Evolutionary conservation across 2,113 vertebrate genomes (phyloP).

Genomic region (Macaca mulatta): DNA sequence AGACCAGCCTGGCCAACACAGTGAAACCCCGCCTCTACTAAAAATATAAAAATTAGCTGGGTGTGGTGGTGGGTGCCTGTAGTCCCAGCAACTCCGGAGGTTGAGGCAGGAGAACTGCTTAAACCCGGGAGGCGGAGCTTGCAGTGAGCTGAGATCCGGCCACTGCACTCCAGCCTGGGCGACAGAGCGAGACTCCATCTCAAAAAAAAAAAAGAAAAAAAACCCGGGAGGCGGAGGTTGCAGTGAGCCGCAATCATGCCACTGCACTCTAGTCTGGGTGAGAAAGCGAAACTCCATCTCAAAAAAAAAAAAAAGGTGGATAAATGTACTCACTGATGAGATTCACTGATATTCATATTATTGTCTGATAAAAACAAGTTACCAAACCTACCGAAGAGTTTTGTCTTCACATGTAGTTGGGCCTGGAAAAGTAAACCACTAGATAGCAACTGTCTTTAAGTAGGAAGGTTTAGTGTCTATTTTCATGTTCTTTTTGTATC

Average conservation of each 20-base stretch:
- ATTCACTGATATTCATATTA: neutral
- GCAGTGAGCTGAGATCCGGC: too few relatives aligned
- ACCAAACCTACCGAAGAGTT: neutral
- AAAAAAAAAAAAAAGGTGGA: too few relatives aligned
- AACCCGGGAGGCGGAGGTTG: neutral
- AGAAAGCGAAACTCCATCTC: neutral
- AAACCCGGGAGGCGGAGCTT: neutral
- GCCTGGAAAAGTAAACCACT: neutral
- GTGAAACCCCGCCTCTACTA: neutral
- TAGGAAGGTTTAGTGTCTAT: neutral
- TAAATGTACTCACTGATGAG: neutral
- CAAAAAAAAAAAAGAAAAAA: too few relatives aligned
- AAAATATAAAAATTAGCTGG: too few relatives aligned
- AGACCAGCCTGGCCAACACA: neutral
- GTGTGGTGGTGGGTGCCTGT: neutral
- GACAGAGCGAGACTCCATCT: too few relatives aligned
- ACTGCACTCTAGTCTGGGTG: neutral
- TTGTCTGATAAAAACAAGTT: neutral
- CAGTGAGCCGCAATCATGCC: neutral
- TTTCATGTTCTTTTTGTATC: neutral
- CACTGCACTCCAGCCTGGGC: too few relatives aligned
- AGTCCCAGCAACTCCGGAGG: neutral
- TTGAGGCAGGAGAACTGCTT: neutral
- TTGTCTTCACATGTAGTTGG: neutral
- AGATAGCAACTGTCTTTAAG: neutral